Evolutionary conservation across 2,888 invertebrate species (phyloP).

Genomic region (Eupithecia centaureata): DNA sequence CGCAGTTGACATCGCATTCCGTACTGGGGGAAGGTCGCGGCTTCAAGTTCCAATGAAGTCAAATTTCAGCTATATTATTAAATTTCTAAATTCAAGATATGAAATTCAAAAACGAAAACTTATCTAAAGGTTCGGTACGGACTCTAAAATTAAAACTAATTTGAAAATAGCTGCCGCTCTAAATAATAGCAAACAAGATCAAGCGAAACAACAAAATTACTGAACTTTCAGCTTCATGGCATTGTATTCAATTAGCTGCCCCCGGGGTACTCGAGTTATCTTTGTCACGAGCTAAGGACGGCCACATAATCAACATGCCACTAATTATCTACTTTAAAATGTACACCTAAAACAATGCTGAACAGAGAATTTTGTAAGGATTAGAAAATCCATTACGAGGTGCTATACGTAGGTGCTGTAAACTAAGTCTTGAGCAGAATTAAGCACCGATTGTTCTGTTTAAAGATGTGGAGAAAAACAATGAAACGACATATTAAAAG

Average conservation of each 20-base stretch:
- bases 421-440: background rate
- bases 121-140: too few species aligned
- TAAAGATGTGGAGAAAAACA: background rate
- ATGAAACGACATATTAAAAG: too few species aligned
- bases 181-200: constrained; percentile 1
- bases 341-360: constrained; percentile 43
- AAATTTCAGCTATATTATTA: too few species aligned
- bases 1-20: too few species aligned
- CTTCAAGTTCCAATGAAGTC: too few species aligned
- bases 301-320: constrained; percentile 48
- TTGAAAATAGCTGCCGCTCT: background rate
- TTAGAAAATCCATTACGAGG: background rate
- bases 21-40: too few species aligned
- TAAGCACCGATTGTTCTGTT: background rate
- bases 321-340: constrained; percentile 61
- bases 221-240: constrained; percentile 48
- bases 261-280: constrained; percentile 62
- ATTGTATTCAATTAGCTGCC: constrained; percentile 54
- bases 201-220: constrained; percentile 12
- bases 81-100: too few species aligned
- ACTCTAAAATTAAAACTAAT: background rate
- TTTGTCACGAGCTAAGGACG: constrained; percentile 51
- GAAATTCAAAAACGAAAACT: too few species aligned
- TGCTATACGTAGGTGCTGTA: too few species aligned
- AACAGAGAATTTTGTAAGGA: background rate